A percentile compares a stretch with the other conserved stretches of the same genome.
Evolutionary conservation across 2,113 vertebrate species (phyloP).

Genomic region (Onychorhynchus coronatus): DNA sequence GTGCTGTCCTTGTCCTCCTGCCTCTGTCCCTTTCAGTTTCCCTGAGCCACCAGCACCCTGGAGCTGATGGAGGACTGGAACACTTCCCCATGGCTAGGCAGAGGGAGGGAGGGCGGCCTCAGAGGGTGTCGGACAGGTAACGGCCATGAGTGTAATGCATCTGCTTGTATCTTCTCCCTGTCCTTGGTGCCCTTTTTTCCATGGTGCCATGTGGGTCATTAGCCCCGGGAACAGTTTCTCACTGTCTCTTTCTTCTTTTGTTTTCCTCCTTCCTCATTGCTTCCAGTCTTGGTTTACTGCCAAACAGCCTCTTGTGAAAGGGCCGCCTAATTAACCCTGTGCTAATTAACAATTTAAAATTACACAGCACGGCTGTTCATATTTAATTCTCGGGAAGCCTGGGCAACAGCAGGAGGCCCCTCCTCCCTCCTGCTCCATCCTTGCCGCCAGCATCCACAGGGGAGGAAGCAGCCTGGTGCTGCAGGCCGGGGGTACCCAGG

Average conservation of each 20-base stretch:
- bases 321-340: slow-evolving; percentile 96
- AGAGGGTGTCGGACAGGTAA: neutral
- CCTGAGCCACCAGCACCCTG: neutral
- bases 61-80: neutral
- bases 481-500: neutral
- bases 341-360: slow-evolving; percentile 99
- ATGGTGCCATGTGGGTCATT: slow-evolving; percentile 36
- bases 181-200: neutral
- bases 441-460: neutral
- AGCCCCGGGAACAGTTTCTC: slow-evolving; percentile 69
- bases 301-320: slow-evolving; percentile 83
- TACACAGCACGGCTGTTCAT: slow-evolving; percentile 89
- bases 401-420: slow-evolving; percentile 68
- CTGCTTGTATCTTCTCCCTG: neutral
- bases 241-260: slow-evolving; percentile 66
- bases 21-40: neutral
- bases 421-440: slow-evolving; percentile 33
- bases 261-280: slow-evolving; percentile 74
- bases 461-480: neutral
- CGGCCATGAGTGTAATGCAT: neutral
- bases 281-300: slow-evolving; percentile 81
- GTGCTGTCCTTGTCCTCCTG: neutral
- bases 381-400: slow-evolving; percentile 86
- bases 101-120: neutral
- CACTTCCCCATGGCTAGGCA: neutral